Evolutionary conservation across 2,113 vertebrate species (phyloP).

Genomic region (Clarias gariepinus): DNA sequence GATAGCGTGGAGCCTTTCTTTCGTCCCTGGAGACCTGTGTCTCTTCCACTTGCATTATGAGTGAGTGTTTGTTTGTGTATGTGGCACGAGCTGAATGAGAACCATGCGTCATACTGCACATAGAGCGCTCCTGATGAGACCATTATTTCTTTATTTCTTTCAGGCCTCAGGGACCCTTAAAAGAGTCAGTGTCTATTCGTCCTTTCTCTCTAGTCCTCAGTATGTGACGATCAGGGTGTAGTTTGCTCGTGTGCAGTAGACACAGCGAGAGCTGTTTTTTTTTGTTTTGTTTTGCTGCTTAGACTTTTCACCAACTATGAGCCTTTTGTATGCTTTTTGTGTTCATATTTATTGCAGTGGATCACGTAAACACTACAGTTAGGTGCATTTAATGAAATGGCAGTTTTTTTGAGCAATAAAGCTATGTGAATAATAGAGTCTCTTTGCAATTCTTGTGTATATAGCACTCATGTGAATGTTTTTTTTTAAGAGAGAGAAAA

Average conservation of each 20-base stretch:
- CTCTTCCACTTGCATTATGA: constrained; percentile 48
- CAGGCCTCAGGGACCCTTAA: constrained; percentile 57
- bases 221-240: constrained; percentile 8
- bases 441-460: neutral
- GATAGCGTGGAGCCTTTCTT: constrained; percentile 52
- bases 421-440: neutral
- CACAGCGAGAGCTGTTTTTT: neutral
- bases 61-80: constrained; percentile 23
- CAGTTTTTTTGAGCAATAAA: neutral
- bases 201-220: constrained; percentile 24
- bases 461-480: neutral
- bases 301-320: neutral
- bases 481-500: neutral
- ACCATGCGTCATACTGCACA: constrained; percentile 58
- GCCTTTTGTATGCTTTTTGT: neutral
- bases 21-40: constrained; percentile 61
- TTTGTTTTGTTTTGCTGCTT: neutral
- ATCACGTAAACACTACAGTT: neutral
- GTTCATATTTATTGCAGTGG: neutral
- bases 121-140: constrained; percentile 65
- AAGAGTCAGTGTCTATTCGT: constrained; percentile 49
- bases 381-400: neutral
- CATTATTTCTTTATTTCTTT: constrained; percentile 70
- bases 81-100: constrained; percentile 60
- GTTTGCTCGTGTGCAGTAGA: constrained; percentile 10